Percentiles rank a stretch among this genome's conserved stretches.
These are phyloP conservation scores for Phalanger gymnotis DNA, from an alignment of 2,797 vertebrate genomes.

Conservation along the genomic window DNA sequence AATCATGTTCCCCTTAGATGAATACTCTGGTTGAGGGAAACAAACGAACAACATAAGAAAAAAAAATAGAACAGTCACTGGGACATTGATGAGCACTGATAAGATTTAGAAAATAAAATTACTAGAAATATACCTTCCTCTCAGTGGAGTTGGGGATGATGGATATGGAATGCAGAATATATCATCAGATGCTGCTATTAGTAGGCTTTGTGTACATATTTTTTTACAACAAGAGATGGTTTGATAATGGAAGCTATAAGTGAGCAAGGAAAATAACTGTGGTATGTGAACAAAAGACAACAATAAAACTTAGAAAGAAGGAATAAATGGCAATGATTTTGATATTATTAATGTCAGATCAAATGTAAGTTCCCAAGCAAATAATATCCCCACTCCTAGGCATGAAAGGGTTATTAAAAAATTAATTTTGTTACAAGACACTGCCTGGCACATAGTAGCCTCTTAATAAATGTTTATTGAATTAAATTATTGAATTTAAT, in stretches of 20 bases:
- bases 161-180: not conserved
- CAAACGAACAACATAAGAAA: not conserved
- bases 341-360: not conserved
- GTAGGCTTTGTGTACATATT: not conserved
- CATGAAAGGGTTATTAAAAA: not conserved
- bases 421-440: not conserved
- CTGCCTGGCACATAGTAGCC: not conserved
- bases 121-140: not conserved
- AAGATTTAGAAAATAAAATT: not conserved
- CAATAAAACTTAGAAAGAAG: not conserved
- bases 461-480: not conserved
- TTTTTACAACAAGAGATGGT: not conserved
- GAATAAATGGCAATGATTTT: not conserved
- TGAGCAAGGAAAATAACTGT: not conserved
- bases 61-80: not conserved
- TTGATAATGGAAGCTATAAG: not conserved
- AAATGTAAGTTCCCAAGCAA: not conserved
- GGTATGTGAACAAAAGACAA: not conserved
- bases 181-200: not conserved
- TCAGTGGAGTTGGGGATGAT: not conserved
- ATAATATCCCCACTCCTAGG: not conserved
- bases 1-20: not conserved
- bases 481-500: not conserved
- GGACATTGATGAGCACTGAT: not conserved
- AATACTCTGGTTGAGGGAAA: not conserved